Conservation (phyloP, 2,888 invertebrate genomes). For the Drosophila acutilabella region DNA sequence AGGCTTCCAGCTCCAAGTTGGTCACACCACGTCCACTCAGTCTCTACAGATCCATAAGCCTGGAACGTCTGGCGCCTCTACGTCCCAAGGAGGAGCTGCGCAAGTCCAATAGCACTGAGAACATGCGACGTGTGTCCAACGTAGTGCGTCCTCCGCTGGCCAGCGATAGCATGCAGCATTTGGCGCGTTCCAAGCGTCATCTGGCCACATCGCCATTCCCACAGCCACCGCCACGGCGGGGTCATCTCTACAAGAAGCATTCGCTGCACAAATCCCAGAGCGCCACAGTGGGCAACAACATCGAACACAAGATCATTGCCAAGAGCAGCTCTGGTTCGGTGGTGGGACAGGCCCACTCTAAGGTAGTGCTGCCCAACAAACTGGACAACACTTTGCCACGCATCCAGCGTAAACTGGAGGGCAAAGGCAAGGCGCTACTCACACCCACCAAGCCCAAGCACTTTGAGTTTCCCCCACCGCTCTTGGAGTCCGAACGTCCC, state of each 20-base stretch:
- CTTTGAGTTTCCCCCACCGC: constrained; percentile 62
- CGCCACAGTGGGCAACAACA: constrained; percentile 72
- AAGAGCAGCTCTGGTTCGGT: constrained; percentile 78
- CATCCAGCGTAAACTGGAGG: constrained; percentile 82
- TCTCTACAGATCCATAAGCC: constrained; percentile 73
- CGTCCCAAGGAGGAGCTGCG: constrained; percentile 54
- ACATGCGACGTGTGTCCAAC: constrained; percentile 28
- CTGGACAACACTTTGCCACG: constrained; percentile 83
- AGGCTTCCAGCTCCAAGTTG: background rate
- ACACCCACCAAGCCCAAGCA: constrained; percentile 79
- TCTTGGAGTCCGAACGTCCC: constrained; percentile 60
- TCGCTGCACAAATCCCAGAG: constrained; percentile 75
- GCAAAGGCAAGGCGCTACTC: constrained; percentile 64
- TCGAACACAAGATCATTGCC: constrained; percentile 79
- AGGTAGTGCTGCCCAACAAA: constrained; percentile 69
- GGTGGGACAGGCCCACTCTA: constrained; percentile 29
- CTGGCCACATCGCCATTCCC: constrained; percentile 41
- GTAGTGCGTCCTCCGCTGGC: constrained; percentile 77
- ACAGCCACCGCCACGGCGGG: constrained; percentile 60
- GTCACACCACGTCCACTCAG: constrained; percentile 45
- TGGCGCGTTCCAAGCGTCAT: constrained; percentile 51
- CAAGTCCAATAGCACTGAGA: constrained; percentile 70
- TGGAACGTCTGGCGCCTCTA: constrained; percentile 60
- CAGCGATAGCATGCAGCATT: constrained; percentile 81
- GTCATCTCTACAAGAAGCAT: constrained; percentile 82